phyloP scores from a whole-genome alignment of 2,797 vertebrate species.

The Enteromius anoplus region DNA sequence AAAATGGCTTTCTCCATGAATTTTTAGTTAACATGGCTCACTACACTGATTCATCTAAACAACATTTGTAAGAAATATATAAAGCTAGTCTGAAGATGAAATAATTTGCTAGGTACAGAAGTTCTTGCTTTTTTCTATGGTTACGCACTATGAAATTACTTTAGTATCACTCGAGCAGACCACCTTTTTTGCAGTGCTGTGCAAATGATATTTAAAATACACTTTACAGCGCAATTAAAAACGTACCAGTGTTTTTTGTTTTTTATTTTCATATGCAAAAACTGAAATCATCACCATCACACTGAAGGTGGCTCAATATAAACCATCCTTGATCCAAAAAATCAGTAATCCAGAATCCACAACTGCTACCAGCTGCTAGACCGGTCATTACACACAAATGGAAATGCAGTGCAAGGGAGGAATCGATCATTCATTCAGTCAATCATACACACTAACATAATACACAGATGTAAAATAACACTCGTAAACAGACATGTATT shows the following conservation, averaged over 20 bases:
- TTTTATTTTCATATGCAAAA: slow-evolving; percentile 61
- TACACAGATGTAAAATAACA: slow-evolving; percentile 20
- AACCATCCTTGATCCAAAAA: slow-evolving; percentile 27
- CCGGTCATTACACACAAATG: slow-evolving; percentile 1
- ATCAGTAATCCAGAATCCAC: slow-evolving; percentile 5
- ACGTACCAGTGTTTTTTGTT: slow-evolving; percentile 46
- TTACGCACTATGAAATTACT: neutral
- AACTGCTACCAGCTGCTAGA: slow-evolving; percentile 7
- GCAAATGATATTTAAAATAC: neutral
- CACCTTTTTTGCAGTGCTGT: neutral
- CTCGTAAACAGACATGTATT: slow-evolving; percentile 7
- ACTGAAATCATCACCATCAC: slow-evolving; percentile 41
- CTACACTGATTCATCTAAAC: neutral
- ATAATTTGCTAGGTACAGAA: neutral
- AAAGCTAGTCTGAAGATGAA: neutral
- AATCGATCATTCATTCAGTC: slow-evolving; percentile 23
- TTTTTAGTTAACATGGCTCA: neutral
- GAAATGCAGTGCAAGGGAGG: neutral
- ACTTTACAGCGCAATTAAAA: slow-evolving; percentile 34
- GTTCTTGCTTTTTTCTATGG: neutral
- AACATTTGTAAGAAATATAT: neutral
- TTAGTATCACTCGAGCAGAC: neutral
- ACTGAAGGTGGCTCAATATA: slow-evolving; percentile 28
- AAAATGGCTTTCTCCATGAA: neutral
- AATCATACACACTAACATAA: slow-evolving; percentile 11